phyloP scores from a whole-genome alignment of 2,797 vertebrate species.

The Siniperca scherzeri region DNA sequence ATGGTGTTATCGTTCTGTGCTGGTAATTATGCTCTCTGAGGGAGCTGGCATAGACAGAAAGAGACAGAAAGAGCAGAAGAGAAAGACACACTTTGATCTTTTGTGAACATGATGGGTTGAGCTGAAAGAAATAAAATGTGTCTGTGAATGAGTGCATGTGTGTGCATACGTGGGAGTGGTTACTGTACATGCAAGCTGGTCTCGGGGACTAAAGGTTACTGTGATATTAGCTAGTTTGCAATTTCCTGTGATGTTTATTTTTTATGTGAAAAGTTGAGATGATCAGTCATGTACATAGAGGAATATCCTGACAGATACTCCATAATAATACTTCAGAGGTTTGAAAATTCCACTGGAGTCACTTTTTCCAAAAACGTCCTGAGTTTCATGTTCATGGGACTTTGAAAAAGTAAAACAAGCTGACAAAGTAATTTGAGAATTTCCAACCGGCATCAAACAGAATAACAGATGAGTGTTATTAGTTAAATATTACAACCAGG shows the following conservation, averaged over 20 bases:
- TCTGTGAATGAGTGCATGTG: slow-evolving; percentile 58
- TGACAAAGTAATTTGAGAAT: background rate
- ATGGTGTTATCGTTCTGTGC: slow-evolving; percentile 86
- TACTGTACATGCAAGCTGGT: slow-evolving; percentile 50
- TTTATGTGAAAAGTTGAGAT: slow-evolving; percentile 8
- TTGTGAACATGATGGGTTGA: slow-evolving; percentile 78
- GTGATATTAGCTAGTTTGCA: slow-evolving; percentile 8
- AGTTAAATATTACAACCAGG: background rate
- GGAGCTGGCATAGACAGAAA: slow-evolving; percentile 71
- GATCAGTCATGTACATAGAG: background rate
- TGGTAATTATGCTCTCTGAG: slow-evolving; percentile 86
- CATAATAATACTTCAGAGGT: background rate
- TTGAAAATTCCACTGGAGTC: background rate
- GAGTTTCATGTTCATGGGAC: background rate
- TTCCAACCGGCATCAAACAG: background rate
- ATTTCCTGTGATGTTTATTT: slow-evolving; percentile 15
- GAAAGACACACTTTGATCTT: slow-evolving; percentile 86
- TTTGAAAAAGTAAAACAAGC: background rate
- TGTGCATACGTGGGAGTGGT: slow-evolving; percentile 32
- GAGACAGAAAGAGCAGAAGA: slow-evolving; percentile 71
- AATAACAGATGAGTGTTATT: background rate
- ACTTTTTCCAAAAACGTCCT: background rate
- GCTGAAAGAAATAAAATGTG: slow-evolving; percentile 68
- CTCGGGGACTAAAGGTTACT: slow-evolving; percentile 34
- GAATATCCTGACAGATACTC: background rate